Evolutionary conservation across 2,113 vertebrate species (phyloP).

Genomic region (Ciconia boyciana): DNA sequence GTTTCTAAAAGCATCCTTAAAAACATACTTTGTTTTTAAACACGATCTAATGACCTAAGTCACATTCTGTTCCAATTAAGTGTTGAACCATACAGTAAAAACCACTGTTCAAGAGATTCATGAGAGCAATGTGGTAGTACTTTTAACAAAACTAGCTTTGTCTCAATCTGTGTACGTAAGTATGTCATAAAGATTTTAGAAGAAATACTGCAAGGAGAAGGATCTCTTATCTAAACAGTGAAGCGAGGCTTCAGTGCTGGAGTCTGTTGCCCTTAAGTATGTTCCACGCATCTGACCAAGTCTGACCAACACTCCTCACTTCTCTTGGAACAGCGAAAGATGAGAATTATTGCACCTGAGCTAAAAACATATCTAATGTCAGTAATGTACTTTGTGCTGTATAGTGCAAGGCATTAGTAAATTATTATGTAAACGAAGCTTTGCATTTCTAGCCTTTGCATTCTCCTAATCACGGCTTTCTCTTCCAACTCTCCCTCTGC

Average conservation of each 20-base stretch:
- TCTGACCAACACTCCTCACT: neutral
- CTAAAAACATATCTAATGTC: neutral
- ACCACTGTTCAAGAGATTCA: slow-evolving; percentile 10
- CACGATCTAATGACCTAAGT: neutral
- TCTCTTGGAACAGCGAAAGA: neutral
- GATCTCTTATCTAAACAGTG: neutral
- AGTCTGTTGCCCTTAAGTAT: neutral
- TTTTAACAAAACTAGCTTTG: slow-evolving; percentile 21
- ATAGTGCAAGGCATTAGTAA: neutral
- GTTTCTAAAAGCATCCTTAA: neutral
- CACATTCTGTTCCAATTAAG: slow-evolving; percentile 12
- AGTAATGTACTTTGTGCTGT: neutral
- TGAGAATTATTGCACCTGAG: neutral
- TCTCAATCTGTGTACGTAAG: neutral
- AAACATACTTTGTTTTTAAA: neutral
- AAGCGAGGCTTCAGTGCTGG: neutral
- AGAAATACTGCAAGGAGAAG: neutral
- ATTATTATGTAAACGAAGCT: neutral
- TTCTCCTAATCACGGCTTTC: neutral
- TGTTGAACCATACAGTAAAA: slow-evolving; percentile 25
- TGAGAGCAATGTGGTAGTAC: neutral
- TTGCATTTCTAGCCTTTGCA: neutral
- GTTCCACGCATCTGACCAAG: neutral
- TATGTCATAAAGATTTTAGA: neutral
- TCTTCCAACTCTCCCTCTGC: neutral